phyloP scores from a whole-genome alignment of 1,140 invertebrate genomes.

The Semibalanus balanoides region DNA sequence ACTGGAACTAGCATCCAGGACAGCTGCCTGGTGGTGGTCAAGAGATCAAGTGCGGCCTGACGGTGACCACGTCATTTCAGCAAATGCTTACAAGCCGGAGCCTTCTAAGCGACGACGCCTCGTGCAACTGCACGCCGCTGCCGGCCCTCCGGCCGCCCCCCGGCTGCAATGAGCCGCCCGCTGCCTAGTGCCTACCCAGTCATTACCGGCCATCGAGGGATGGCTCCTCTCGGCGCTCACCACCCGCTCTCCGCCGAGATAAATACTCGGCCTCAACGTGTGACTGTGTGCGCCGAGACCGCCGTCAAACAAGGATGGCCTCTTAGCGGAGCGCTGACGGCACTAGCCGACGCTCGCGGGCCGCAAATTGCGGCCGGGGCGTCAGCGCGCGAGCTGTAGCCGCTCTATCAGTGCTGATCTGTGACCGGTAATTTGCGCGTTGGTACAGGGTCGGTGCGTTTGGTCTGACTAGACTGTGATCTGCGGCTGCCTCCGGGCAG shows the following conservation, averaged over 20 bases:
- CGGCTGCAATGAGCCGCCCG: neutral
- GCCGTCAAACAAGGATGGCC: neutral
- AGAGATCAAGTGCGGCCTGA: no score
- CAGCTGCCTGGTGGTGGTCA: no score
- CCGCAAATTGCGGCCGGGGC: neutral
- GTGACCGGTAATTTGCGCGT: neutral
- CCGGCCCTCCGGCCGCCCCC: no score
- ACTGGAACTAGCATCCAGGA: no score
- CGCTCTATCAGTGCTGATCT: neutral
- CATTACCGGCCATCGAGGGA: neutral
- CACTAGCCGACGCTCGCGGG: neutral
- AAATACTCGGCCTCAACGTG: neutral
- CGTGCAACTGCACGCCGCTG: no score
- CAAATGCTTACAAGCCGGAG: no score
- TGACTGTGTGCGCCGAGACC: neutral
- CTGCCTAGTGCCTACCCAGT: neutral
- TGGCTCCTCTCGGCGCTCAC: neutral
- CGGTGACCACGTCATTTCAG: no score
- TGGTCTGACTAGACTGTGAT: neutral
- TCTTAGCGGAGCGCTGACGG: neutral
- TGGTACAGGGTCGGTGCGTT: neutral
- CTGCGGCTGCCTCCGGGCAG: no score
- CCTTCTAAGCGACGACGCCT: no score
- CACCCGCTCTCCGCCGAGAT: neutral
- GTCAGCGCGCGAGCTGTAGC: neutral